Conservation (phyloP, 2,888 invertebrate genomes). For the Pegoplata infirma region DNA sequence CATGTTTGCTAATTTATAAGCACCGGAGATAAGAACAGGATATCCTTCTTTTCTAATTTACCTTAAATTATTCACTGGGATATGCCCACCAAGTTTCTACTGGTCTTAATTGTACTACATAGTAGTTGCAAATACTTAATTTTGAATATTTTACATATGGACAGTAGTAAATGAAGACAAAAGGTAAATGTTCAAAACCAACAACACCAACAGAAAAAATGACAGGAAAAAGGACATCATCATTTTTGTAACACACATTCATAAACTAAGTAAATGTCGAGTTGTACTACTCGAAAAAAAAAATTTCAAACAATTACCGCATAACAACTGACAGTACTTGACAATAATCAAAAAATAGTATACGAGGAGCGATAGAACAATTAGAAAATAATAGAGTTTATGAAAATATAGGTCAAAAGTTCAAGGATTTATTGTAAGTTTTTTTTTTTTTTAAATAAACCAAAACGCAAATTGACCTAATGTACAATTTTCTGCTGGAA, state of each 20-base stretch:
- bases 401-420: neutral
- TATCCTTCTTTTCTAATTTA: too few species aligned
- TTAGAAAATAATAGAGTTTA: too few species aligned
- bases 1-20: too few species aligned
- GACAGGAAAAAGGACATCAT: slow-evolving; percentile 40
- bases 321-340: slow-evolving; percentile 43
- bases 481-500: too few species aligned
- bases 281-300: neutral
- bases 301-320: slow-evolving; percentile 39
- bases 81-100: neutral
- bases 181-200: too few species aligned
- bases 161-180: neutral
- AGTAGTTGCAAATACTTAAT: slow-evolving; percentile 3
- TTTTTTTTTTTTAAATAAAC: too few species aligned
- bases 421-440: neutral
- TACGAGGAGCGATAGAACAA: neutral
- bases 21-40: too few species aligned
- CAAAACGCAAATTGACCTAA: too few species aligned
- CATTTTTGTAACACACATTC: slow-evolving; percentile 1
- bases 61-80: too few species aligned
- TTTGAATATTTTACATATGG: slow-evolving; percentile 26
- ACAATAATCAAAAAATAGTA: slow-evolving; percentile 32
- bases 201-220: neutral
- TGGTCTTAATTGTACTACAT: neutral
- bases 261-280: slow-evolving; percentile 8